A percentile compares a stretch with the other conserved stretches of the same genome.
Evolutionary conservation across 1,140 invertebrate genomes (phyloP).

Genomic region (Drosophila sulfurigaster): DNA sequence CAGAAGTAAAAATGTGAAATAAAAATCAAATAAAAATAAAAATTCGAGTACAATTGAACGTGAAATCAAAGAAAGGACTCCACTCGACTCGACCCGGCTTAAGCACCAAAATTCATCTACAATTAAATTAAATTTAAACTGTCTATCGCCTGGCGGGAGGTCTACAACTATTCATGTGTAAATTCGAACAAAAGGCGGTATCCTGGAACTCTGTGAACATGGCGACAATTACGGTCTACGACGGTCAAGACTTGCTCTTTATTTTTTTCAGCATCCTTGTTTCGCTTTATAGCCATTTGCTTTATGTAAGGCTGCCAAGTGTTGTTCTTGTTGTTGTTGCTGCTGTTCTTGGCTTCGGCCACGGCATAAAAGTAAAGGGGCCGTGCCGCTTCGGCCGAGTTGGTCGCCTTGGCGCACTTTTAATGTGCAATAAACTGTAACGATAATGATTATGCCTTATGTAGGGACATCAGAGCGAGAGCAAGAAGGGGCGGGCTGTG

Average conservation of each 20-base stretch:
- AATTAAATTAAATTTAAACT: conserved; percentile 79
- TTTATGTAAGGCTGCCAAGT: conserved; percentile 77
- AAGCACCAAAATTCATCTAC: conserved; percentile 52
- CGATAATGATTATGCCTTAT: conserved; percentile 81
- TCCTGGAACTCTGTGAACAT: conserved; percentile 31
- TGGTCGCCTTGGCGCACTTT: conserved; percentile 60
- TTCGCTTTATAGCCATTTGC: conserved; percentile 78
- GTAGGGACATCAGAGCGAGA: conserved; percentile 26
- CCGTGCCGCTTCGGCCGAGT: conserved; percentile 19
- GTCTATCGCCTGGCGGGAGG: conserved; percentile 23
- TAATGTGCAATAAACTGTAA: conserved; percentile 82
- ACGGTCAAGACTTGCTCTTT: conserved; percentile 19
- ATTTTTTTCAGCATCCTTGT: conserved; percentile 52
- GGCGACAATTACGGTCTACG: conserved; percentile 75
- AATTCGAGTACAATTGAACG: conserved; percentile 72
- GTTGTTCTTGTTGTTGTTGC: conserved; percentile 65
- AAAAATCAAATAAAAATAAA: conserved; percentile 77
- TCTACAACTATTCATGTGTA: conserved; percentile 78
- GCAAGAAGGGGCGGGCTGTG: conserved; percentile 13
- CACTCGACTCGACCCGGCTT: conserved; percentile 18
- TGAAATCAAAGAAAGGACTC: conserved; percentile 49
- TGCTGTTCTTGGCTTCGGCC: conserved; percentile 53
- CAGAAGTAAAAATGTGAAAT: conserved; percentile 61
- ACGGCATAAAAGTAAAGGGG: conserved; percentile 71
- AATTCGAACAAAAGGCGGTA: conserved; percentile 58